phyloP scores from a whole-genome alignment of 2,888 invertebrate genomes.

The Lobophora halterata region DNA sequence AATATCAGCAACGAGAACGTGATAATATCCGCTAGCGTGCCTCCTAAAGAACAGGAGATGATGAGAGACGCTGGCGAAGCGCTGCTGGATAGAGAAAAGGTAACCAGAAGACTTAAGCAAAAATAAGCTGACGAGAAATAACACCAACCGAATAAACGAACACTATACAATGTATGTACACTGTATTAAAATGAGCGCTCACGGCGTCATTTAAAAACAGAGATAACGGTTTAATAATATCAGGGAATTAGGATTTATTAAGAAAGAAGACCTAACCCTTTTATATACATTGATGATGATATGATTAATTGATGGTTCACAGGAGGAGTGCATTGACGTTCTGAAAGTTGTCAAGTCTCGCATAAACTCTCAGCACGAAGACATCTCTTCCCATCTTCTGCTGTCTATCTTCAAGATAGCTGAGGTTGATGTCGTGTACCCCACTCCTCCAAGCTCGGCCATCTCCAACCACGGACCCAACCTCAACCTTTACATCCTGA shows the following conservation, averaged over 20 bases:
- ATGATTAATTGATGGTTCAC: conserved; percentile 27
- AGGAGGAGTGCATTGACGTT: conserved; percentile 93
- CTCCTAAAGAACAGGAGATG: conserved; percentile 82
- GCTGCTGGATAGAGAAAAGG: conserved; percentile 87
- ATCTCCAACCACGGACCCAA: conserved; percentile 51
- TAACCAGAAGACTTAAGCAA: too few relatives aligned
- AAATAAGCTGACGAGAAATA: too few relatives aligned
- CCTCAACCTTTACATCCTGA: conserved; percentile 51
- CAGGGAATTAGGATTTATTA: too few relatives aligned
- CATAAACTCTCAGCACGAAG: conserved; percentile 91
- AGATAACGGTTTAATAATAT: too few relatives aligned
- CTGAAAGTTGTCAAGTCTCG: conserved; percentile 90
- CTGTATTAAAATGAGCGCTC: too few relatives aligned
- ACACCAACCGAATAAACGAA: too few relatives aligned
- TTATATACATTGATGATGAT: not conserved
- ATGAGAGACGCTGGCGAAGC: conserved; percentile 83
- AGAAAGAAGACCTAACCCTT: too few relatives aligned
- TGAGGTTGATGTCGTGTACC: conserved; percentile 93
- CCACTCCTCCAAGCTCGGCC: conserved; percentile 82
- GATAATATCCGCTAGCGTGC: conserved; percentile 90
- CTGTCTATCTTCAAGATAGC: conserved; percentile 96
- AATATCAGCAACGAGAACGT: conserved; percentile 94
- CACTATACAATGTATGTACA: too few relatives aligned
- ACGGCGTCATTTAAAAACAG: too few relatives aligned
- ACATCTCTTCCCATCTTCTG: conserved; percentile 91